Base-by-base conservation (phyloP, 2,888 invertebrate species). In the Chesias legatella region DNA sequence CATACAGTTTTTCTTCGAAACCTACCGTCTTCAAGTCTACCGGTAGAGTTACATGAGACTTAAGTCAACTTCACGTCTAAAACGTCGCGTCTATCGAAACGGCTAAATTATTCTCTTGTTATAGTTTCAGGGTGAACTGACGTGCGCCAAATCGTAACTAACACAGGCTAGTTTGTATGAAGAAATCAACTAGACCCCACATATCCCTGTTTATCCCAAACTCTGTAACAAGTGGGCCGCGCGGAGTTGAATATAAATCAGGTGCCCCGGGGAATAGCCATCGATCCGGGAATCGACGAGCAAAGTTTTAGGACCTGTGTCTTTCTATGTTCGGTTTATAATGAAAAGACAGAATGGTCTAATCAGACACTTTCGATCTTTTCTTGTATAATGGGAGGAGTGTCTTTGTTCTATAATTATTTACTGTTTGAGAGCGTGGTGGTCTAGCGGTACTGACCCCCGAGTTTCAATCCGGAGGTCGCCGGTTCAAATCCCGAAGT, bases 161-260 rank as follows among this genome's bases (percentile, higher is more conserved):
- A 27, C 21, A 28, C n/a, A 4, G 22, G 22, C 23, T 25, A 24
- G 24, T 34, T 35, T 9, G 6, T 20, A 28, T 11, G 27, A 35
- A 35, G 27, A 28, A 35, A 30, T 30, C 21, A 21, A 21, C 21
- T 30, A 20, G 17, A 10, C 27, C 13, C n/a, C 27, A 13, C n/a
- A 17, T 27, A 30, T 30, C 30, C 30, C 30, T 21, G 30, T 30
- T 30, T 21, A 30, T 29, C 30, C 30, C 3, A 30, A 30, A 30
- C 30, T 30, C 21, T 9, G 30, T 21, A 30, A 30, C 30, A 30
- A 30, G 29, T 29, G 30, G 10, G 9, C 8, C 10, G 22, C 10
- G 28, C 11, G 28, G 6, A 22, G 22, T 8, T 21, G 35, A 36
- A 36, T 36, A 30, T 36, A 30, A 24, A 36, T 10, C 36, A 29